phyloP scores from a whole-genome alignment of 1,140 invertebrate genomes.

The Drosophila asahinai region DNA sequence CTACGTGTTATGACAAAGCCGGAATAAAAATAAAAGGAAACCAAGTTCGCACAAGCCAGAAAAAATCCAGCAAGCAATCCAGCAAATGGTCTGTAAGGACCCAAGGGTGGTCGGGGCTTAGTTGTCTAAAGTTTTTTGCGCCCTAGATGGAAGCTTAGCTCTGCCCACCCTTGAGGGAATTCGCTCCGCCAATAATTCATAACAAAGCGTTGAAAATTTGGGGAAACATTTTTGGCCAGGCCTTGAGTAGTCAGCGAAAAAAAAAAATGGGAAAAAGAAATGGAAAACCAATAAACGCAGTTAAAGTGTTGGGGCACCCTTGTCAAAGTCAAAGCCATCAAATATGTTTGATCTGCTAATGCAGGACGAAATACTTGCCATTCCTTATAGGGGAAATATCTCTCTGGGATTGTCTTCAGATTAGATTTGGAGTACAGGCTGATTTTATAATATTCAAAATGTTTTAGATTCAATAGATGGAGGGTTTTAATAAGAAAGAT shows the following conservation, averaged over 20 bases:
- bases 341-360: constrained; percentile 47
- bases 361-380: constrained; percentile 35
- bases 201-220: constrained; percentile 56
- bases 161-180: constrained; percentile 8
- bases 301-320: constrained; percentile 56
- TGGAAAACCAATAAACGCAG: constrained; percentile 69
- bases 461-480: too few relatives aligned
- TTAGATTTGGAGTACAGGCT: background rate
- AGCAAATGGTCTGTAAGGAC: constrained; percentile 70
- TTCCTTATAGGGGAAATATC: background rate
- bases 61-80: constrained; percentile 55
- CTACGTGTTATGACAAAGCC: constrained; percentile 68
- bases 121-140: constrained; percentile 54
- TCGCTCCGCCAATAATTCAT: constrained; percentile 73
- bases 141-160: constrained; percentile 21
- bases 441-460: background rate
- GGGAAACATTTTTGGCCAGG: constrained; percentile 16
- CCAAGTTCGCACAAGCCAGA: constrained; percentile 4
- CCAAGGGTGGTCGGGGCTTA: constrained; percentile 24
- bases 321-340: constrained; percentile 67
- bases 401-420: background rate
- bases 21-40: constrained; percentile 1
- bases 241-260: constrained; percentile 18
- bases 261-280: background rate
- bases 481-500: too few relatives aligned